Percentiles rank a stretch among this genome's conserved stretches.
Conservation (phyloP, 2,888 invertebrate genomes). For the Lampropteryx suffumata region DNA sequence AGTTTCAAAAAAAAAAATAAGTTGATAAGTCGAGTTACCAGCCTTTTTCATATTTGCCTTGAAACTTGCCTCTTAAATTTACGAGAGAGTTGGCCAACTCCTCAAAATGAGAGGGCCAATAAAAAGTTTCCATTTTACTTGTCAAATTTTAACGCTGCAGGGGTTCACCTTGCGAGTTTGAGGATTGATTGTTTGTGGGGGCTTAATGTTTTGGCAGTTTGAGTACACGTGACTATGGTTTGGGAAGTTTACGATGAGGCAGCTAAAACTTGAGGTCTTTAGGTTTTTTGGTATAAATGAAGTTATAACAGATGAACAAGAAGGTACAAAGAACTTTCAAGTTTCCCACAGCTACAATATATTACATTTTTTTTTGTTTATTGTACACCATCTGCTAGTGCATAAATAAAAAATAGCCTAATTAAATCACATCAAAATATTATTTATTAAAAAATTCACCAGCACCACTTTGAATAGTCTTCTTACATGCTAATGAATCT, state of each 20-base stretch:
- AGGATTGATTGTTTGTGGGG: slow-evolving; percentile 33
- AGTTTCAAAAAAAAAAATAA: slow-evolving; percentile 34
- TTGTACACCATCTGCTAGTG: too few relatives aligned
- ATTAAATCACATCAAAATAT: too few relatives aligned
- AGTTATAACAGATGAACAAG: too few relatives aligned
- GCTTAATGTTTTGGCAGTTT: slow-evolving; percentile 15
- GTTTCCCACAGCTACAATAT: too few relatives aligned
- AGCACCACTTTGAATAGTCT: too few relatives aligned
- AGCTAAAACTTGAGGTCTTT: background rate
- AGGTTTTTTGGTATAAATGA: too few relatives aligned
- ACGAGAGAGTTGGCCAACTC: slow-evolving; percentile 31
- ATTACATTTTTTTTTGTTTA: too few relatives aligned
- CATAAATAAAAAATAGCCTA: too few relatives aligned
- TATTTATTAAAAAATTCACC: too few relatives aligned
- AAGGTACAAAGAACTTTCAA: too few relatives aligned
- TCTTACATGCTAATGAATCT: too few relatives aligned
- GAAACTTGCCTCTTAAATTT: slow-evolving; percentile 61
- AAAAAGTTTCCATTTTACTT: slow-evolving; percentile 58
- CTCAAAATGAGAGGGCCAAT: slow-evolving; percentile 48
- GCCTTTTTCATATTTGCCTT: slow-evolving; percentile 41
- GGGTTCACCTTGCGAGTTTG: slow-evolving; percentile 31
- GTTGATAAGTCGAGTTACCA: slow-evolving; percentile 36
- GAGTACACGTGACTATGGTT: slow-evolving; percentile 3
- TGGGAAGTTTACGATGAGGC: background rate
- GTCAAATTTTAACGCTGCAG: slow-evolving; percentile 46